Percentiles rank a stretch among this genome's conserved stretches.
These are phyloP conservation scores for Agriopis leucophaearia DNA, from an alignment of 2,888 invertebrate species.

Conservation along the genomic window DNA sequence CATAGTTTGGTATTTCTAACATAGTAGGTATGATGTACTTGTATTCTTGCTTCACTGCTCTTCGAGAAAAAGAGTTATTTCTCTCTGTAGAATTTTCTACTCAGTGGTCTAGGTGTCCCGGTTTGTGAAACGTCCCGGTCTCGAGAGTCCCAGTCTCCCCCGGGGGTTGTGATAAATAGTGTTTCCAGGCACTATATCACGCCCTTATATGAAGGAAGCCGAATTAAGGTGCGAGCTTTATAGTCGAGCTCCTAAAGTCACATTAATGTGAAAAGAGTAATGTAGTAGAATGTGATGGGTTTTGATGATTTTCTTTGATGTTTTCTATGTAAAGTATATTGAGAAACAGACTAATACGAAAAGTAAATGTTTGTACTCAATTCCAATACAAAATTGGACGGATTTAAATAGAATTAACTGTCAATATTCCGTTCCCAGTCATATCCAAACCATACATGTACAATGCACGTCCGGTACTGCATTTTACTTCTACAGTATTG, in stretches of 20 bases:
- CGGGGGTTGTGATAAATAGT: slow-evolving; percentile 54
- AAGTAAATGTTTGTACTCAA: no score
- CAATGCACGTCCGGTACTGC: slow-evolving; percentile 15
- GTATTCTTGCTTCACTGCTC: no score
- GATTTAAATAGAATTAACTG: no score
- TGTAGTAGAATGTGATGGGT: slow-evolving; percentile 12
- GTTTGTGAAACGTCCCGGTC: slow-evolving; percentile 30
- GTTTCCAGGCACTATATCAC: slow-evolving; percentile 60
- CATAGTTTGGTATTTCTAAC: no score
- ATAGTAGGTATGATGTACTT: no score
- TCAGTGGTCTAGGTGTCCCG: slow-evolving; percentile 11
- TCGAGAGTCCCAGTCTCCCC: slow-evolving; percentile 29
- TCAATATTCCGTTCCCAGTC: no score
- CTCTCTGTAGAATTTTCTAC: neutral
- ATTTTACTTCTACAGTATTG: slow-evolving; percentile 13
- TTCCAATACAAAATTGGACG: no score
- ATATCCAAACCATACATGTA: no score
- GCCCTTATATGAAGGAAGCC: slow-evolving; percentile 59
- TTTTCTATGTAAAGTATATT: no score
- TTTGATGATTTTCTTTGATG: slow-evolving; percentile 5
- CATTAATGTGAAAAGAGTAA: slow-evolving; percentile 22
- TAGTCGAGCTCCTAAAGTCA: slow-evolving; percentile 19
- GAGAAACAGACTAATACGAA: no score
- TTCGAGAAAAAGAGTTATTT: no score
- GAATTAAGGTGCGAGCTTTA: slow-evolving; percentile 49